Evolutionary conservation across 2,113 vertebrate species (phyloP).

Genomic region (human (Homo sapiens)): DNA sequence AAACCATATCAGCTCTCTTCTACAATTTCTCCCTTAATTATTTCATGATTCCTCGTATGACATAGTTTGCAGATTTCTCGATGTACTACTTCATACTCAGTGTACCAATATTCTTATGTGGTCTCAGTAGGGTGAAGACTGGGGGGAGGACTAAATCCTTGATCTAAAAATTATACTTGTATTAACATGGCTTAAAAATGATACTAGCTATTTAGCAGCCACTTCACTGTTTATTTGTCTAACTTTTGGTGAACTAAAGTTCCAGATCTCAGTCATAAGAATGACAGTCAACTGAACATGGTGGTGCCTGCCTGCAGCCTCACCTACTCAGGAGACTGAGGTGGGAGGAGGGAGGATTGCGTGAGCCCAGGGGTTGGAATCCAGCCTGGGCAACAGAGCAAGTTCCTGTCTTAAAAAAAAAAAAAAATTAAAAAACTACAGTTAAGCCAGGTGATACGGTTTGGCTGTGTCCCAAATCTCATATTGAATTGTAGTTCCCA

Average conservation of each 20-base stretch:
- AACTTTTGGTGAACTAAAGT: background rate
- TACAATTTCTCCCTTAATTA: background rate
- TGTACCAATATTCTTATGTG: background rate
- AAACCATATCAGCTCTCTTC: background rate
- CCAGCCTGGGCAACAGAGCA: background rate
- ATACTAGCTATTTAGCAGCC: background rate
- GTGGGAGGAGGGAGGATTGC: background rate
- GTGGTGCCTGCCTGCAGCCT: background rate
- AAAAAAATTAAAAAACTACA: background rate
- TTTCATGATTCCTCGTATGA: background rate
- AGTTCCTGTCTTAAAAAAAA: no score
- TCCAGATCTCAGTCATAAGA: background rate
- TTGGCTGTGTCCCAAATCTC: no score
- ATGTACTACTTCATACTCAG: background rate
- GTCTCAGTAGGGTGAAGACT: background rate
- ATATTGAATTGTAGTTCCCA: no score
- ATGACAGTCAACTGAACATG: background rate
- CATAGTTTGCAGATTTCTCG: background rate
- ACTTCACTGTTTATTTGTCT: background rate
- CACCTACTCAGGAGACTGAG: background rate
- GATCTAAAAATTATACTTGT: background rate
- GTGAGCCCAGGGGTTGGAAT: background rate
- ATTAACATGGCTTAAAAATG: background rate
- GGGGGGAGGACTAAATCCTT: background rate
- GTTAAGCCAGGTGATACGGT: background rate